These are phyloP conservation scores for Catocala sponsa DNA, from an alignment of 2,888 invertebrate species.

Conservation along the genomic window DNA sequence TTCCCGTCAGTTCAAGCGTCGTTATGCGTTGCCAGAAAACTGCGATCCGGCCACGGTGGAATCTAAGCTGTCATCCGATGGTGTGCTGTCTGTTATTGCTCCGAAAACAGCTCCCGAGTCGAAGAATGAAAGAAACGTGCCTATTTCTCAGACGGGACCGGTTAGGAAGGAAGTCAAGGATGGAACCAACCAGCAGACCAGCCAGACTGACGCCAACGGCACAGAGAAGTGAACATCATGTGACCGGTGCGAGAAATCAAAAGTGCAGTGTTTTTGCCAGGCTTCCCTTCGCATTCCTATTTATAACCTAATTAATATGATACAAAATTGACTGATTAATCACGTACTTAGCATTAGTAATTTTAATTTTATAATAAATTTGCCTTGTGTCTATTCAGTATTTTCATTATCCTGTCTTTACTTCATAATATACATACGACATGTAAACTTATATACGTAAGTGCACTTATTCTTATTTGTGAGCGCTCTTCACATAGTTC, in stretches of 20 bases:
- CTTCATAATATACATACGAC: neutral
- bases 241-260: conserved; percentile 18
- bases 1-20: conserved; percentile 91
- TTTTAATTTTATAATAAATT: conserved; percentile 26
- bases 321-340: conserved; percentile 16
- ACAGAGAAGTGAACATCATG: conserved; percentile 32
- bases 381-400: conserved; percentile 17
- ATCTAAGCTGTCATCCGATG: conserved; percentile 92
- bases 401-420: neutral
- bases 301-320: conserved; percentile 16
- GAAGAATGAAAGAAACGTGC: conserved; percentile 83
- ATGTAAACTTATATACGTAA: too few species aligned
- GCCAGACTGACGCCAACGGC: conserved; percentile 45
- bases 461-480: too few species aligned
- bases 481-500: too few species aligned
- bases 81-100: conserved; percentile 91
- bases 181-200: conserved; percentile 57
- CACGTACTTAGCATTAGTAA: conserved; percentile 17
- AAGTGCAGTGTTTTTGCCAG: neutral
- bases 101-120: conserved; percentile 70
- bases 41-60: conserved; percentile 90
- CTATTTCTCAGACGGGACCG: conserved; percentile 88
- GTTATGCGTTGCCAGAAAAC: conserved; percentile 91
- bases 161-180: conserved; percentile 80
- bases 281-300: conserved; percentile 25